A percentile compares a stretch with the other conserved stretches of the same genome.
Conservation (phyloP, 2,113 vertebrate species). For the Brachyistius frenatus region DNA sequence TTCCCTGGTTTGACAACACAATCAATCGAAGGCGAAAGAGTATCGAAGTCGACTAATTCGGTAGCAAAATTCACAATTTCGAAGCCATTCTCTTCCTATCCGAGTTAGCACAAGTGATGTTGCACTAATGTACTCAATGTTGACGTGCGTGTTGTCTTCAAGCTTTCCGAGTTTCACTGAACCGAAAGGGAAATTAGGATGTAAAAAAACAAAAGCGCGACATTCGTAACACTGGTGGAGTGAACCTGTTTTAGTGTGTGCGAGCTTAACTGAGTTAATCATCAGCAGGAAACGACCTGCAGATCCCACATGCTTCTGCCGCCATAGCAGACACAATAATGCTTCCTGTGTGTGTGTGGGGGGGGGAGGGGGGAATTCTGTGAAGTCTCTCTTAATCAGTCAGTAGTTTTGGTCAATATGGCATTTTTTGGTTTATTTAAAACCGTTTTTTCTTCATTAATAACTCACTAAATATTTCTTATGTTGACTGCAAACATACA, state of each 20-base stretch:
- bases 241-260: neutral
- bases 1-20: no score
- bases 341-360: conserved; percentile 13
- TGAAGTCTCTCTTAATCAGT: neutral
- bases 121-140: no score
- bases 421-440: neutral
- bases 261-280: conserved; percentile 71
- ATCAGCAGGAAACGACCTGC: conserved; percentile 49
- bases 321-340: conserved; percentile 53
- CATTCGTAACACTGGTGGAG: neutral
- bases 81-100: no score
- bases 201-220: neutral
- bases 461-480: neutral
- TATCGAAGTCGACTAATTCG: no score
- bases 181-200: conserved; percentile 3
- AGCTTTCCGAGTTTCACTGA: no score
- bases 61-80: no score
- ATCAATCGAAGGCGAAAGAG: no score
- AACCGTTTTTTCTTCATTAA: no score
- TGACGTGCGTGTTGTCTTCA: no score
- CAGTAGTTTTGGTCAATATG: neutral
- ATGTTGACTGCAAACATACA: neutral
- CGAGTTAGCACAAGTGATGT: no score
- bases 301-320: conserved; percentile 52
- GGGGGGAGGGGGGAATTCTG: no score